These are phyloP conservation scores for Rhinopithecus roxellana DNA, from an alignment of 2,113 vertebrate species.

Conservation along the genomic window DNA sequence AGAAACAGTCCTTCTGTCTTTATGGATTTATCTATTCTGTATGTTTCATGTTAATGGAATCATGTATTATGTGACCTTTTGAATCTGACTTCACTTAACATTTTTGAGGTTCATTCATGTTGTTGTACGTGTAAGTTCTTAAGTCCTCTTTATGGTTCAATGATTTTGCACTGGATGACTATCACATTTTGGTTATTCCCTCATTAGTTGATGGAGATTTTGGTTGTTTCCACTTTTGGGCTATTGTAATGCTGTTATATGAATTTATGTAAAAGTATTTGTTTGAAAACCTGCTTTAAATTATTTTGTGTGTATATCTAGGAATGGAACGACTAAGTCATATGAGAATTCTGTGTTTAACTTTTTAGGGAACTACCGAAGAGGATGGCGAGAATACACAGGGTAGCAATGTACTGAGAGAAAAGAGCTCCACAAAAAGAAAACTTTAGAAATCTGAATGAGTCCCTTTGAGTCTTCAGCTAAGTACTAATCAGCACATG, in stretches of 20 bases:
- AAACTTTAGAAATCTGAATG: not conserved
- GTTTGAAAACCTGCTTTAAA: slow-evolving; percentile 15
- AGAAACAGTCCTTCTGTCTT: not conserved
- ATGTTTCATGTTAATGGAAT: not conserved
- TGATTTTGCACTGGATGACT: not conserved
- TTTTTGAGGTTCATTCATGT: slow-evolving; percentile 2
- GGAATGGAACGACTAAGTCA: not conserved
- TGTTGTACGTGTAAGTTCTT: not conserved
- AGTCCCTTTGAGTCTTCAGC: not conserved
- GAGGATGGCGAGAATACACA: not conserved
- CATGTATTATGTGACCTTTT: not conserved
- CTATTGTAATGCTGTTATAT: not conserved
- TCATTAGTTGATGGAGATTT: not conserved
- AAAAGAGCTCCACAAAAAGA: not conserved
- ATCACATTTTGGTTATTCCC: not conserved
- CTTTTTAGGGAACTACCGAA: not conserved
- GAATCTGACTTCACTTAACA: not conserved
- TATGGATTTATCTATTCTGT: not conserved
- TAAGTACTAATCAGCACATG: not conserved
- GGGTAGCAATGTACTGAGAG: not conserved
- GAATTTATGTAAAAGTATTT: not conserved
- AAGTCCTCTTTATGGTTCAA: not conserved
- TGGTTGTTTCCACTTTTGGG: not conserved
- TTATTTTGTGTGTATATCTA: not conserved
- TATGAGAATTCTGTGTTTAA: slow-evolving; percentile 10